Evolutionary conservation across 1,140 invertebrate genomes (phyloP), one percentile per base, ranked within the genome.

Genomic region (Neodiprion fabricii): DNA sequence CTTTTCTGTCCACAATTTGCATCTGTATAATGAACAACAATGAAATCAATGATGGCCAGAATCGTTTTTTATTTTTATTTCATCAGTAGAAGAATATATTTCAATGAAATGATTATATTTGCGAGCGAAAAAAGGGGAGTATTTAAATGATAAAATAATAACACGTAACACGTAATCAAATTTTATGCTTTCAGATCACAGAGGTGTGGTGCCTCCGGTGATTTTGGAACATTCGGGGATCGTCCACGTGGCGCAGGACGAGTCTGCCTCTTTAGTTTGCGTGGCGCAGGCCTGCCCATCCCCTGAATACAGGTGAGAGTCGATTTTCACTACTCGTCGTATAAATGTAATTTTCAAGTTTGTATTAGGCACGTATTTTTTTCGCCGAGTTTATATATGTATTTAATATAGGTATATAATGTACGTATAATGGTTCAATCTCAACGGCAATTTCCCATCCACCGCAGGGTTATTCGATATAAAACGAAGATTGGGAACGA

Each of bases 211-310:
- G 78, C 87, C 92, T 68, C 93, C 93, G 61, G 90, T 91, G 76
- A 92, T 94, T 73, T 89, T 94, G 72, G 92, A 93, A 80, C 92
- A 93, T 84, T 93, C 92, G 17, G 90, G 90, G 47, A 90, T 91
- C 72, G 91, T 94, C 40, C 91, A 92, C 80, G 92, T 93, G 17
- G 89, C 91, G 65, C 92, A 94, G 86, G 94, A 94, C 77, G 93
- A 95, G 85, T 93, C 92, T 65, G 93, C 92, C 17, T 93, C 94
- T 49, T 85, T 95, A 74, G 88, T 94, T 61, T 94, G 93, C 84
- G 90, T 94, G 65, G 91, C 93, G 12, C 92, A 94, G 81, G 93
- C 92, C 70, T 94, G 93, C 86, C 94, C 93, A 69, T 89, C 92
- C 48, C 92, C 93, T 17, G 92, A 93, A 85, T 94, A 94, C 85